phyloP scores from a whole-genome alignment of 2,797 vertebrate species.

The Ceryle rudis region DNA sequence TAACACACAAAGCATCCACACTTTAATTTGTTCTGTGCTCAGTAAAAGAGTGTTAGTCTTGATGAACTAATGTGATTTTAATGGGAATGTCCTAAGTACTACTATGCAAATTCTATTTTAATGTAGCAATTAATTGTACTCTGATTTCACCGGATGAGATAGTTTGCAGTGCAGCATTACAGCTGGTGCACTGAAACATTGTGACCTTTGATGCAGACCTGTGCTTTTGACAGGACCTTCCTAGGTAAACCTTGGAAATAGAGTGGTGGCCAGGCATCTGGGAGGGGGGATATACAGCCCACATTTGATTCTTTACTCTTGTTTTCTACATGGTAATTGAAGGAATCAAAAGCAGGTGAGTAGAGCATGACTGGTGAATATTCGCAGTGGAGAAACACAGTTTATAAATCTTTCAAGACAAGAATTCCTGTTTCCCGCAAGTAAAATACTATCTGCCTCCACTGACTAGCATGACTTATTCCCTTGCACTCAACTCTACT shows the following conservation, averaged over 20 bases:
- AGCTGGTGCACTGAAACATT: background rate
- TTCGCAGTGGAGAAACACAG: background rate
- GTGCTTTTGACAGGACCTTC: background rate
- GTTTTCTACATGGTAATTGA: background rate
- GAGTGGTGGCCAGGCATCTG: background rate
- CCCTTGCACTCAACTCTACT: background rate
- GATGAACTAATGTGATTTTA: conserved; percentile 63
- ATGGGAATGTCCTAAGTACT: conserved; percentile 8
- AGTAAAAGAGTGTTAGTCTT: conserved; percentile 27
- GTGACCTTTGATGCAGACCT: background rate
- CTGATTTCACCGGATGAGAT: background rate
- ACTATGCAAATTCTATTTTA: conserved; percentile 16
- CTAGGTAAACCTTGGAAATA: background rate
- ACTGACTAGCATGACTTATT: background rate
- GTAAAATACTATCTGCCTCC: background rate
- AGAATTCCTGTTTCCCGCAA: background rate
- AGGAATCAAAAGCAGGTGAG: background rate
- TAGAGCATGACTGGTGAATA: background rate
- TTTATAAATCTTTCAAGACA: background rate
- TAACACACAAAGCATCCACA: background rate
- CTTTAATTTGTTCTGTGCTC: conserved; percentile 1
- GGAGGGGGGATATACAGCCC: background rate
- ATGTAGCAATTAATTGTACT: background rate
- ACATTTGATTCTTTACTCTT: background rate
- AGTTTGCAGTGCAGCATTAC: background rate